phyloP scores from a whole-genome alignment of 2,797 vertebrate genomes.

The Trematocara caparti region DNA sequence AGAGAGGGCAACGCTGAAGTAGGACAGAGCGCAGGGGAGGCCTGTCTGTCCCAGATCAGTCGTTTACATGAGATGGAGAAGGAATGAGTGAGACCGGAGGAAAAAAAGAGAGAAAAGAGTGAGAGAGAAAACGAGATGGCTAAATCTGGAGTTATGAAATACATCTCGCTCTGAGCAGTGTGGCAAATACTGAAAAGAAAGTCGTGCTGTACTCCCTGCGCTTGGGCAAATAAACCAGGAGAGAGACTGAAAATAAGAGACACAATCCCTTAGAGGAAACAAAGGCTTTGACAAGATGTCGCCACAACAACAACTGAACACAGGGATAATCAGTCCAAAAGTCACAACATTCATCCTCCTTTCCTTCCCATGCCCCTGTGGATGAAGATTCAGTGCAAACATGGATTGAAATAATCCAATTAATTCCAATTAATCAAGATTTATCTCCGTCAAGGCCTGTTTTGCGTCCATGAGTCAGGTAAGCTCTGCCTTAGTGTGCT shows the following conservation, averaged over 20 bases:
- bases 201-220: constrained; percentile 19
- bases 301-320: neutral
- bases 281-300: neutral
- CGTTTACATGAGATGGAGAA: constrained; percentile 49
- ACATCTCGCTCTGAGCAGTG: constrained; percentile 28
- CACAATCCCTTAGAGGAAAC: neutral
- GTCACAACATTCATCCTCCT: neutral
- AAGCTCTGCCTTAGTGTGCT: neutral
- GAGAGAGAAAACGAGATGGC: constrained; percentile 48
- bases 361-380: neutral
- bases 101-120: constrained; percentile 10
- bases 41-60: constrained; percentile 78
- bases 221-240: constrained; percentile 33
- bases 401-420: constrained; percentile 14
- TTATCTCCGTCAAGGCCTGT: neutral
- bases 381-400: neutral
- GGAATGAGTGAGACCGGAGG: constrained; percentile 31
- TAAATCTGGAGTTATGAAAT: constrained; percentile 70
- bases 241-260: neutral
- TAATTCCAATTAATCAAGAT: constrained; percentile 6
- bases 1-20: constrained; percentile 67
- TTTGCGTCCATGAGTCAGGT: neutral
- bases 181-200: constrained; percentile 55
- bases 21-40: constrained; percentile 80
- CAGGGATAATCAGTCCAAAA: neutral